Evolutionary conservation across 2,888 invertebrate genomes (phyloP).

Genomic region (Latrodectus elegans): DNA sequence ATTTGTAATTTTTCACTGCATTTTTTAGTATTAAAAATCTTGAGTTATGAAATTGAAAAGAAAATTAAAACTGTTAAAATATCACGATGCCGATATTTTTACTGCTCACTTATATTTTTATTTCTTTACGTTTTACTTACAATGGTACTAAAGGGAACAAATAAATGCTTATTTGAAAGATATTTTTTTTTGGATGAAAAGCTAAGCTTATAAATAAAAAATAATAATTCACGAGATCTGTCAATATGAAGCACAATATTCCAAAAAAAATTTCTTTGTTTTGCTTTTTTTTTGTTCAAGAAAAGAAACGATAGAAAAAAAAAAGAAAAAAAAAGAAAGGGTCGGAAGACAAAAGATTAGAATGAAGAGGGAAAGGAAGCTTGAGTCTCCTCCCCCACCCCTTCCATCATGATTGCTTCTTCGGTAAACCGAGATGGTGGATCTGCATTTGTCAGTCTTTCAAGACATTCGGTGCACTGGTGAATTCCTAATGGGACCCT

Average conservation of each 20-base stretch:
- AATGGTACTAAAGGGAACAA: too few relatives aligned
- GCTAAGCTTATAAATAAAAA: too few relatives aligned
- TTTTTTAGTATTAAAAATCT: too few relatives aligned
- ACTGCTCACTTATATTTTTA: too few relatives aligned
- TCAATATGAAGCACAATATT: slow-evolving; percentile 21
- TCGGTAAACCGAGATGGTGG: slow-evolving; percentile 66
- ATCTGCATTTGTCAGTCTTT: slow-evolving; percentile 66
- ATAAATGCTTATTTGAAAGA: too few relatives aligned
- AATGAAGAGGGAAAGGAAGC: slow-evolving; percentile 14
- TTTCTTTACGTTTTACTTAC: too few relatives aligned
- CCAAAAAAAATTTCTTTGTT: not conserved
- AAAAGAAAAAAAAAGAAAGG: slow-evolving; percentile 23
- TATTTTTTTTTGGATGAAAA: too few relatives aligned
- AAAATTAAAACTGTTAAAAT: too few relatives aligned
- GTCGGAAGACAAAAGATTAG: slow-evolving; percentile 6
- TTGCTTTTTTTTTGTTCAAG: slow-evolving; percentile 4
- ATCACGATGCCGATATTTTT: too few relatives aligned
- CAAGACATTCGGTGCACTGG: slow-evolving; percentile 43
- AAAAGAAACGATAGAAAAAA: slow-evolving; percentile 1
- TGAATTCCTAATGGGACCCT: slow-evolving; percentile 63
- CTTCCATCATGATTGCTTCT: slow-evolving; percentile 59
- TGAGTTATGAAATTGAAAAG: too few relatives aligned
- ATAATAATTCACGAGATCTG: slow-evolving; percentile 27
- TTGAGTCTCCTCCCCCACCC: slow-evolving; percentile 15
- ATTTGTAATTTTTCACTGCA: too few relatives aligned